Percentiles rank a stretch among this genome's conserved stretches.
These are phyloP conservation scores for Onchidella celtica DNA, from an alignment of 2,888 invertebrate genomes.

Conservation along the genomic window DNA sequence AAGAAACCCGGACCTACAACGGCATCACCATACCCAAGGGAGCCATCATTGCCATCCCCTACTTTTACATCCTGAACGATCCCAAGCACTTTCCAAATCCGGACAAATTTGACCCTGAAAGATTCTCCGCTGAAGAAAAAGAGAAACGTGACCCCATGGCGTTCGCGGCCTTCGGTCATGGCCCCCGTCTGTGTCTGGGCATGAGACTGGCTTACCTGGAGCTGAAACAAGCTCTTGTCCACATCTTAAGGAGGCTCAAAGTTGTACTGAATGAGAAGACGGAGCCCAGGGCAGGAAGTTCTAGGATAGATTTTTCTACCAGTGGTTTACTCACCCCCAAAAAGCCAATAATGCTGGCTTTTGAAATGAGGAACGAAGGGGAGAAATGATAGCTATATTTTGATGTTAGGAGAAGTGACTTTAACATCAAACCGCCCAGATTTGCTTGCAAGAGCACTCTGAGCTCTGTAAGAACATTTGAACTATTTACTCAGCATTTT, in stretches of 20 bases:
- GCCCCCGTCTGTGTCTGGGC: conserved; percentile 22
- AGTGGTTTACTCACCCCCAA: conserved; percentile 1
- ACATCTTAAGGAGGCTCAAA: conserved; percentile 1
- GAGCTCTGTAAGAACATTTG: no score
- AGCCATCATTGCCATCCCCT: not conserved
- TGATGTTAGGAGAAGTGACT: no score
- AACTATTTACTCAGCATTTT: no score
- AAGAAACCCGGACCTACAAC: conserved; percentile 15
- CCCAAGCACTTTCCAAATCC: conserved; percentile 21
- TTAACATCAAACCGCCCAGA: no score
- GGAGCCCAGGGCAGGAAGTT: not conserved
- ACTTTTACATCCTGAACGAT: conserved; percentile 19
- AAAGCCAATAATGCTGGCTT: conserved; percentile 12
- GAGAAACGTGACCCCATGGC: conserved; percentile 15
- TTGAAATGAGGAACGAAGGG: conserved; percentile 31
- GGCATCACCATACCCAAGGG: conserved; percentile 22
- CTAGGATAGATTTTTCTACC: not conserved
- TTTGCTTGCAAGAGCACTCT: no score
- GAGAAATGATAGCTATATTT: no score
- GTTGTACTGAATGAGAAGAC: conserved; percentile 27
- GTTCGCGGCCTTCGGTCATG: conserved; percentile 8
- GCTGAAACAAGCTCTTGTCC: conserved; percentile 17
- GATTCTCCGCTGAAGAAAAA: conserved; percentile 25
- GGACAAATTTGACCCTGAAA: not conserved
- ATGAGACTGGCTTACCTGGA: conserved; percentile 23